Percentiles rank a stretch among this genome's conserved stretches.
Conservation (phyloP, 2,113 vertebrate species). For the Odontesthes bonariensis region DNA sequence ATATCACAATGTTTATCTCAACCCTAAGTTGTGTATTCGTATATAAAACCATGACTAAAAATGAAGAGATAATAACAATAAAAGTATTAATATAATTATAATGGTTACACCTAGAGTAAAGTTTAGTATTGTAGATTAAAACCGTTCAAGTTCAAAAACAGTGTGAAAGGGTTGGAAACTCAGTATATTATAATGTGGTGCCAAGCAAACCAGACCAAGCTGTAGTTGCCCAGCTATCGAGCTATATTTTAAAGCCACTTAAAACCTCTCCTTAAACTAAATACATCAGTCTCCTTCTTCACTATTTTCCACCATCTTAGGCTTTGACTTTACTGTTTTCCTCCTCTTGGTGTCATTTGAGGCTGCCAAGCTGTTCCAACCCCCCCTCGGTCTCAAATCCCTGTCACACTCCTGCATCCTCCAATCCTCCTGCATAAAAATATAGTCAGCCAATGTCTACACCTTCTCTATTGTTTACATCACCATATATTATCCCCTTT, state of each 20-base stretch:
- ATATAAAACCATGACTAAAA: too few relatives aligned
- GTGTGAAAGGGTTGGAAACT: too few relatives aligned
- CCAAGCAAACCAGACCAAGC: too few relatives aligned
- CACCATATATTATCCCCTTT: neutral
- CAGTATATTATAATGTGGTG: too few relatives aligned
- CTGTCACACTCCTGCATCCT: neutral
- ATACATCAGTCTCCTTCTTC: neutral
- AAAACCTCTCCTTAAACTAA: neutral
- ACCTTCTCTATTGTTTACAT: neutral
- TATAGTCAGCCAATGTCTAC: neutral
- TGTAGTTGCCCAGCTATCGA: neutral
- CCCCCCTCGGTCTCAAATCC: neutral
- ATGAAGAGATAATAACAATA: too few relatives aligned
- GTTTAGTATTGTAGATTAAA: too few relatives aligned
- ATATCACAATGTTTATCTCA: too few relatives aligned
- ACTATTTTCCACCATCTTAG: neutral
- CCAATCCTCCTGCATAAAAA: neutral
- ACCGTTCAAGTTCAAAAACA: too few relatives aligned
- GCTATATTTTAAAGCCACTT: neutral
- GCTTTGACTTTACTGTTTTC: neutral
- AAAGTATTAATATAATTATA: too few relatives aligned
- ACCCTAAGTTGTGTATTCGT: too few relatives aligned
- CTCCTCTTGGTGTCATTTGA: neutral
- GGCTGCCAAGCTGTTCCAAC: neutral
- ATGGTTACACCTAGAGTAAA: too few relatives aligned